A percentile compares a stretch with the other conserved stretches of the same genome.
Evolutionary conservation across 1,140 invertebrate species (phyloP).

Genomic region (Drosophila ogumai): DNA sequence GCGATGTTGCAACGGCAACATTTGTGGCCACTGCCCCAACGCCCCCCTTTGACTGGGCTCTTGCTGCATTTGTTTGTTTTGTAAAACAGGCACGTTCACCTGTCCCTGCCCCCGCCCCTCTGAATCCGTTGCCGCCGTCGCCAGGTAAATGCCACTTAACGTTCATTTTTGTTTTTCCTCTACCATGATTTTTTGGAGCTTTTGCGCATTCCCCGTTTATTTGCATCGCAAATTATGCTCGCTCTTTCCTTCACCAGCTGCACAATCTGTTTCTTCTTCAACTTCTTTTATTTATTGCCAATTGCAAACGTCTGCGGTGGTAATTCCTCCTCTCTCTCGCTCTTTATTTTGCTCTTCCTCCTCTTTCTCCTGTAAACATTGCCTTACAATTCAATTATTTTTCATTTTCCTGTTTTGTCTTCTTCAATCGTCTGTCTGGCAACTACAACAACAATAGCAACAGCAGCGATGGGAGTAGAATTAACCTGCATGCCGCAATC

Average conservation of each 20-base stretch:
- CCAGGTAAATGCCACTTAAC: slow-evolving; percentile 75
- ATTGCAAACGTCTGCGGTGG: slow-evolving; percentile 70
- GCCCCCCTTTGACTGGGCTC: slow-evolving; percentile 2
- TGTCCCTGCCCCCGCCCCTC: not conserved
- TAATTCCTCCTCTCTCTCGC: slow-evolving; percentile 31
- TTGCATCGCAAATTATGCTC: slow-evolving; percentile 75
- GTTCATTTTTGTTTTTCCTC: slow-evolving; percentile 59
- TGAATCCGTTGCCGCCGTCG: slow-evolving; percentile 4
- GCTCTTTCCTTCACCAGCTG: slow-evolving; percentile 41
- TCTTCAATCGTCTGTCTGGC: slow-evolving; percentile 66
- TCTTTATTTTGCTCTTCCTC: slow-evolving; percentile 15
- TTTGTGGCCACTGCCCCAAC: slow-evolving; percentile 52
- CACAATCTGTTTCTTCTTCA: slow-evolving; percentile 48
- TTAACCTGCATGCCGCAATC: slow-evolving; percentile 69
- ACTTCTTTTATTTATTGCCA: slow-evolving; percentile 71
- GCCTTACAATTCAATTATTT: slow-evolving; percentile 82
- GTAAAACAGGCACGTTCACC: slow-evolving; percentile 74
- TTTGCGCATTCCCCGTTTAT: slow-evolving; percentile 65
- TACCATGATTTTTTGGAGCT: slow-evolving; percentile 64
- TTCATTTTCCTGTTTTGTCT: slow-evolving; percentile 79
- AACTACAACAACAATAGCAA: slow-evolving; percentile 37
- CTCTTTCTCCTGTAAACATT: slow-evolving; percentile 48
- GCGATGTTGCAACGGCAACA: slow-evolving; percentile 68
- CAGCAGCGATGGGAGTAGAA: slow-evolving; percentile 47
- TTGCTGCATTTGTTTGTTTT: slow-evolving; percentile 72